phyloP scores from a whole-genome alignment of 2,797 vertebrate genomes.

The Acanthornis magna region DNA sequence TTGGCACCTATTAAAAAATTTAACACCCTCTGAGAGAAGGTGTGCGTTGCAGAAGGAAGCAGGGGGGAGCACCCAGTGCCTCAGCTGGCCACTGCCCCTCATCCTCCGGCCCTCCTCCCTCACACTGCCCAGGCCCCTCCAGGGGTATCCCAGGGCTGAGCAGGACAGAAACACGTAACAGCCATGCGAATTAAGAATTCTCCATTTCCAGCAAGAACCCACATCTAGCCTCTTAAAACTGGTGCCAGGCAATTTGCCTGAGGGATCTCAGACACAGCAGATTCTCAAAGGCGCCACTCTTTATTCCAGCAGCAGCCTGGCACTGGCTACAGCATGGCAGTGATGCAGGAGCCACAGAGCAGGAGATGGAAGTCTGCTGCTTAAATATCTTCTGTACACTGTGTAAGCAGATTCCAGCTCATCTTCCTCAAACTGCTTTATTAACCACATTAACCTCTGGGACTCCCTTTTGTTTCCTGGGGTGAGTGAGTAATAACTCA shows the following conservation, averaged over 20 bases:
- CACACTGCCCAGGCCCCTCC: not conserved
- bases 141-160: not conserved
- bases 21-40: not conserved
- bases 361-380: slow-evolving; percentile 21
- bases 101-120: not conserved
- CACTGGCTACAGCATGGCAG: not conserved
- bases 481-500: slow-evolving; percentile 42
- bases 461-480: slow-evolving; percentile 51
- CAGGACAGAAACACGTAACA: not conserved
- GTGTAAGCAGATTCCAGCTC: slow-evolving; percentile 39
- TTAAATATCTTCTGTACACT: slow-evolving; percentile 18
- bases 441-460: slow-evolving; percentile 51
- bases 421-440: slow-evolving; percentile 51
- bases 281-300: not conserved
- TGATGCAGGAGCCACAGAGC: not conserved
- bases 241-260: not conserved
- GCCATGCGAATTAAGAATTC: not conserved
- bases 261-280: not conserved
- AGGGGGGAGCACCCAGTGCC: not conserved
- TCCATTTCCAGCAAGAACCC: not conserved
- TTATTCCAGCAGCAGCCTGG: not conserved
- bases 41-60: not conserved
- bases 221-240: not conserved
- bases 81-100: not conserved
- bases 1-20: not conserved